Base-by-base conservation (phyloP, 2,888 invertebrate species). In the Candidula unifasciata region DNA sequence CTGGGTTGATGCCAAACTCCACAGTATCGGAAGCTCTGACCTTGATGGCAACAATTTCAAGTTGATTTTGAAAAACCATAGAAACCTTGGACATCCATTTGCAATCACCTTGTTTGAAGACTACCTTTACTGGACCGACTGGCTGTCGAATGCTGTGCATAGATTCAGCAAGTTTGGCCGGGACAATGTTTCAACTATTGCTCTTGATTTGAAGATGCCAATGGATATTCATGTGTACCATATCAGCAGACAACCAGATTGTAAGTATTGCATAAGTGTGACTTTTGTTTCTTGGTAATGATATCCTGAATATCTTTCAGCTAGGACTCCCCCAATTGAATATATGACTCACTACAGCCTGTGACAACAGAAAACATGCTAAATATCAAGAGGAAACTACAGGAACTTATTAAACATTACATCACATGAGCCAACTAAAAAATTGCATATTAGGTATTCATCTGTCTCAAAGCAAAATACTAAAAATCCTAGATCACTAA, bases 91-190 rank as follows among this genome's bases (percentile, higher is more conserved):
- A 80, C 99, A 99, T 95, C 99, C 99, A 0, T 99, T 98, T 95
- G 97, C 98, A 78, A 96, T 99, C 91, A 97, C 98, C 83, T 97
- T 98, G 2, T 99, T 99, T 94, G 99, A 99, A 94, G 99, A 99
- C 94, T 96, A 96, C 95, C 96, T 99, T 57, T 99, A 98, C 95
- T 99, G 99, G 98, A 97, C 98, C 24, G 99, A 99, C 94, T 99
- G 99, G 99, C 97, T 97, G 92, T 97, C 97, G 91, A 97, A 97
- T 88, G 96, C 97, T 0, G 97, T 98, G 85, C 97, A 96, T 94
- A 96, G 96, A 91, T 97, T 97, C 3, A 97, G 98, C 94, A 98
- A 98, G 94, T 98, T 97, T 93, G 97, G 96, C 88, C 97, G 97
- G 18, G 95, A 97, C 0, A 95, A 96, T 88, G 95, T 97, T 33